Evolutionary conservation across 2,113 vertebrate species (phyloP).

Genomic region (Cryptotis parvus): DNA sequence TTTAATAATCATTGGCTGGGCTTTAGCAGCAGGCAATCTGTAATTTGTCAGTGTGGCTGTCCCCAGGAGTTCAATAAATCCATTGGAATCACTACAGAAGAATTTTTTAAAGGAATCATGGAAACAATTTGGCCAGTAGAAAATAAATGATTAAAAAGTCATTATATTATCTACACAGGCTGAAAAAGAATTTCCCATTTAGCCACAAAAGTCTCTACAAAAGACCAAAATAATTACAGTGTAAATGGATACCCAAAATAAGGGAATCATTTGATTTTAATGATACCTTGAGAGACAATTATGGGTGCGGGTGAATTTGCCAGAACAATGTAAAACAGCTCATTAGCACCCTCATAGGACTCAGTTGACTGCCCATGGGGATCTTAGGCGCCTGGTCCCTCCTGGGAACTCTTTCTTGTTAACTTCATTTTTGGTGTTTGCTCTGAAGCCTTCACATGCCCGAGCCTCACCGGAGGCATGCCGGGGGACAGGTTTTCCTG

Average conservation of each 20-base stretch:
- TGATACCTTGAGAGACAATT: slow-evolving; percentile 74
- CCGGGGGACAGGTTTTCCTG: slow-evolving; percentile 36
- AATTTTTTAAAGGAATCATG: slow-evolving; percentile 69
- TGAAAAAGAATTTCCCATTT: slow-evolving; percentile 67
- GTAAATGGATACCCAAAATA: slow-evolving; percentile 68
- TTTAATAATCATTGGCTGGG: slow-evolving; percentile 52
- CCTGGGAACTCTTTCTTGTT: not conserved
- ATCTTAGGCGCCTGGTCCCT: not conserved
- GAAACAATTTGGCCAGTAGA: slow-evolving; percentile 76
- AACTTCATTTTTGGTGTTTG: slow-evolving; percentile 43
- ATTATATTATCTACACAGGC: slow-evolving; percentile 64
- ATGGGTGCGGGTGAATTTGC: not conserved
- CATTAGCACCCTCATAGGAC: slow-evolving; percentile 53
- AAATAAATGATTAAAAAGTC: slow-evolving; percentile 78
- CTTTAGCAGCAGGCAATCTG: slow-evolving; percentile 49
- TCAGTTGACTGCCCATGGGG: not conserved
- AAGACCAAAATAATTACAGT: slow-evolving; percentile 71
- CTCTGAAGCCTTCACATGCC: slow-evolving; percentile 30
- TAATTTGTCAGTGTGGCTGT: slow-evolving; percentile 64
- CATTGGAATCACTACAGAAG: slow-evolving; percentile 75
- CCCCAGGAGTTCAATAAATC: slow-evolving; percentile 79
- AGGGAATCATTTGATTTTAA: slow-evolving; percentile 78
- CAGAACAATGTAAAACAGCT: slow-evolving; percentile 35
- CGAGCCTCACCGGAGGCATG: not conserved
- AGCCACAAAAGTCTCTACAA: slow-evolving; percentile 76